These are phyloP conservation scores for Ips typographus DNA, from an alignment of 1,140 invertebrate species.

Conservation along the genomic window DNA sequence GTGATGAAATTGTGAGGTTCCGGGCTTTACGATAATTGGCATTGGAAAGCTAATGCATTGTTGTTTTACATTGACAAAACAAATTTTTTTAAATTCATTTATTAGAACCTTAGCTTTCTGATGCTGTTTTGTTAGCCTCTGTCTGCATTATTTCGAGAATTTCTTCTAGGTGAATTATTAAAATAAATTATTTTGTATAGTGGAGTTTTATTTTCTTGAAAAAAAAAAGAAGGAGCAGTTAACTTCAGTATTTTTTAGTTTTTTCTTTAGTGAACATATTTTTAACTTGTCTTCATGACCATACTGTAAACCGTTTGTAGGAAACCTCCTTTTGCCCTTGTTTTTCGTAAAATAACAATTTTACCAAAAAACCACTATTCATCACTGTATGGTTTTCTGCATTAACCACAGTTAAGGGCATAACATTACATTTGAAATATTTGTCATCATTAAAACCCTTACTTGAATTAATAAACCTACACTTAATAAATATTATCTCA, in stretches of 20 bases:
- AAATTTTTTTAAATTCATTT: neutral
- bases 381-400: too few species aligned
- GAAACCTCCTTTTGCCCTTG: too few species aligned
- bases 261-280: neutral
- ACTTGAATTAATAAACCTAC: too few species aligned
- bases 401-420: too few species aligned
- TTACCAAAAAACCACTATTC: too few species aligned
- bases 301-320: too few species aligned
- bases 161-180: neutral
- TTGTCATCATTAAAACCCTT: too few species aligned
- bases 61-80: neutral
- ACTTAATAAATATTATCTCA: too few species aligned
- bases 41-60: constrained; percentile 2
- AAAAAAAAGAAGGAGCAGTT: neutral
- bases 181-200: neutral
- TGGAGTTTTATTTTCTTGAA: neutral
- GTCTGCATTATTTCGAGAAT: neutral
- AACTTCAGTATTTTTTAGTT: neutral
- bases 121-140: neutral
- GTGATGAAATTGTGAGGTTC: neutral
- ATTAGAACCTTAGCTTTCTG: neutral
- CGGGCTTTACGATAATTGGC: neutral
- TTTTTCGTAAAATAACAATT: too few species aligned
- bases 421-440: too few species aligned
- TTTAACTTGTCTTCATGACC: too few species aligned